A percentile compares a stretch with the other conserved stretches of the same genome.
Conservation (phyloP, 2,113 vertebrate genomes). For the Lagopus leucura region DNA sequence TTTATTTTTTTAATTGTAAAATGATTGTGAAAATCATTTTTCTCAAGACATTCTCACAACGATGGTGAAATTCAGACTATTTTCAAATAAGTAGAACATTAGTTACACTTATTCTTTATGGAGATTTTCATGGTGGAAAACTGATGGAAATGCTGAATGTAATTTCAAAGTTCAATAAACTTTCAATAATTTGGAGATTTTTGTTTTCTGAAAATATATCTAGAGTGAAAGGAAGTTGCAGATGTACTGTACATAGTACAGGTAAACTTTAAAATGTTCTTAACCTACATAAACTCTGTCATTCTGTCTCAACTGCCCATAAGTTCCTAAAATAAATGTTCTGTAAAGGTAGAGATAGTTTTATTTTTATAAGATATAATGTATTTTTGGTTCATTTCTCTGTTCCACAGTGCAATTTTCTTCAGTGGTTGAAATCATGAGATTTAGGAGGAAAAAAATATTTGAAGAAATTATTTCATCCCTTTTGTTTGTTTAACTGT, state of each 20-base stretch:
- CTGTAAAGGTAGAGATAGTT: background rate
- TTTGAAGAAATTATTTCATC: background rate
- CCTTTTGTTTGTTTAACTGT: constrained; percentile 13
- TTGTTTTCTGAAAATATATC: background rate
- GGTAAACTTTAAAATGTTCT: background rate
- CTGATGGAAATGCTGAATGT: background rate
- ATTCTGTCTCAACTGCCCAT: background rate
- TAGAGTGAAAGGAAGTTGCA: background rate
- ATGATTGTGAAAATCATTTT: background rate
- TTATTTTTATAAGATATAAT: background rate
- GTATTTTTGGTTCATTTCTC: background rate
- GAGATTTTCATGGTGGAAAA: background rate
- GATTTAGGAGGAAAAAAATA: background rate
- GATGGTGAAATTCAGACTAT: background rate
- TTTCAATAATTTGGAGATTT: background rate
- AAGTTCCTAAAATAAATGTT: background rate
- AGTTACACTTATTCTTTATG: background rate
- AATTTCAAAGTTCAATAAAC: background rate
- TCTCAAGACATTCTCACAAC: background rate
- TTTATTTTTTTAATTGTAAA: background rate
- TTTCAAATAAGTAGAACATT: background rate
- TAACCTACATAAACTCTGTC: background rate
- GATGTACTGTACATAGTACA: background rate
- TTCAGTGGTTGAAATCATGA: background rate
- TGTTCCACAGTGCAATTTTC: background rate